Percentiles rank a stretch among this genome's conserved stretches.
phyloP scores from a whole-genome alignment of 2,113 vertebrate species.

The Oenanthe oenanthe region DNA sequence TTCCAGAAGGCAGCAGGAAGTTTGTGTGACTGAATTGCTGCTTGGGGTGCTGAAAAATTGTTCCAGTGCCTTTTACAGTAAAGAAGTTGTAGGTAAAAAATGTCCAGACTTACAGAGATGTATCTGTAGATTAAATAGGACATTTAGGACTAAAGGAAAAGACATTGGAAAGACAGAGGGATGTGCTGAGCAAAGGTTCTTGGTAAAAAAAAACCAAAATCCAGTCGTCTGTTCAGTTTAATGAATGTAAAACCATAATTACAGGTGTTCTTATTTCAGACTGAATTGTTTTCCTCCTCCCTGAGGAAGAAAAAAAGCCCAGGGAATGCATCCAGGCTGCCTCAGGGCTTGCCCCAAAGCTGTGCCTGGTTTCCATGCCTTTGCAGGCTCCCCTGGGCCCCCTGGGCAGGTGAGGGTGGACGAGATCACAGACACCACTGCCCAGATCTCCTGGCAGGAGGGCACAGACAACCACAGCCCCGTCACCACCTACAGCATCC shows the following conservation, averaged over 20 bases:
- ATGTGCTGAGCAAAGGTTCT: neutral
- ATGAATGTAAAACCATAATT: neutral
- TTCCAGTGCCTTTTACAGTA: neutral
- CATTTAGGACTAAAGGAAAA: neutral
- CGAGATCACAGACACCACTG: constrained; percentile 92
- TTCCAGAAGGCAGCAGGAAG: neutral
- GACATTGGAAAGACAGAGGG: neutral
- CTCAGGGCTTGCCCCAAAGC: neutral
- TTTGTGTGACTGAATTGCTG: neutral
- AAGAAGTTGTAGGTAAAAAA: neutral
- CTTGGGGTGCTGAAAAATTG: constrained; percentile 1
- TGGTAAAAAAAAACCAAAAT: neutral
- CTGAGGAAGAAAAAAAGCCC: fast-evolving
- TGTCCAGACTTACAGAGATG: neutral
- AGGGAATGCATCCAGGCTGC: neutral
- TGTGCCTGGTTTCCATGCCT: neutral
- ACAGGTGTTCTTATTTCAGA: neutral
- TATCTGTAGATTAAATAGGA: neutral
- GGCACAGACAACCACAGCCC: constrained; percentile 93
- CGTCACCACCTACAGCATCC: constrained; percentile 86
- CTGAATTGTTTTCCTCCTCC: neutral
- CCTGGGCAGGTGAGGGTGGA: constrained; percentile 87
- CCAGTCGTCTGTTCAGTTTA: neutral
- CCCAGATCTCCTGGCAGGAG: constrained; percentile 90
- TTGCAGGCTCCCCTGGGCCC: constrained; percentile 89